A percentile compares a stretch with the other conserved stretches of the same genome.
Conservation (phyloP, 2,888 invertebrate genomes). For the Pachliopta kotzebuea region DNA sequence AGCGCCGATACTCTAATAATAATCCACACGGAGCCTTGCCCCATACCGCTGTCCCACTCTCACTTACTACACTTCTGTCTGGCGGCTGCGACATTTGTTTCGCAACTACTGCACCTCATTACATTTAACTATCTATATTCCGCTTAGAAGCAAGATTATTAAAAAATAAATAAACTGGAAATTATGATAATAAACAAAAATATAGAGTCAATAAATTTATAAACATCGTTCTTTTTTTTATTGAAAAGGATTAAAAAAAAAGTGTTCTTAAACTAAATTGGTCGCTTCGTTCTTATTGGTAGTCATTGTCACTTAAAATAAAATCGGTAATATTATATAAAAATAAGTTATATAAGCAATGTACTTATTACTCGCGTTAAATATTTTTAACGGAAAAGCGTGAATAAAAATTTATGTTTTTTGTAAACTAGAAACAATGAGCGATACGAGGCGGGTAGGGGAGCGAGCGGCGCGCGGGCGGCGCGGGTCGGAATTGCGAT, state of each 20-base stretch:
- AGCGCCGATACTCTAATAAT: constrained; percentile 80
- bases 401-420: background rate
- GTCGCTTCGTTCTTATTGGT: no score
- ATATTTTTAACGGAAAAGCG: background rate
- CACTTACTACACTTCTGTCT: constrained; percentile 52
- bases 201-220: background rate
- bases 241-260: background rate
- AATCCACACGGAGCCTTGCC: constrained; percentile 69
- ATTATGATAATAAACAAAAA: background rate
- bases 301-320: background rate
- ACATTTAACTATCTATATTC: constrained; percentile 63
- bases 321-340: background rate
- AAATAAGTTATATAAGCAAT: background rate
- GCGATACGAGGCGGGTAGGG: constrained; percentile 43
- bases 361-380: background rate
- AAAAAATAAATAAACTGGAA: constrained; percentile 43
- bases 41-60: constrained; percentile 66
- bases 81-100: constrained; percentile 59
- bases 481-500: constrained; percentile 71
- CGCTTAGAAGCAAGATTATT: constrained; percentile 43
- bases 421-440: constrained; percentile 50
- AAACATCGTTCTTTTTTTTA: background rate
- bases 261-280: background rate
- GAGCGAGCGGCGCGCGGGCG: constrained; percentile 36
- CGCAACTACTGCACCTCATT: constrained; percentile 57